Evolutionary conservation across 2,888 invertebrate genomes (phyloP), one percentile per base, ranked within the genome.

Genomic region (Leptinotarsa peninsularis): DNA sequence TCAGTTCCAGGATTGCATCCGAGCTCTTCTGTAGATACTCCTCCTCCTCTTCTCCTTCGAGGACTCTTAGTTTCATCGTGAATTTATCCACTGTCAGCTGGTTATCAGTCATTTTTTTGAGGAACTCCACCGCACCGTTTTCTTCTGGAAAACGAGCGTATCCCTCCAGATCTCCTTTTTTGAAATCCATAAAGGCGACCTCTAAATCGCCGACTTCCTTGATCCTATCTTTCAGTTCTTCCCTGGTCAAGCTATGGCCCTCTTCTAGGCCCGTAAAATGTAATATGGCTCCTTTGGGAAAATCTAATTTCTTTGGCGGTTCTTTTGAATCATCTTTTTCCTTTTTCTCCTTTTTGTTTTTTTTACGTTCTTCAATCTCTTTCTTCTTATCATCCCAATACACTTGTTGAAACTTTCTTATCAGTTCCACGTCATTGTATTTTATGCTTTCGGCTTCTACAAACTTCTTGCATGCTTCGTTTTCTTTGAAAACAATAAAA

Each of bases 401-500:
- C 33, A 91, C 91, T 79, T 91, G 91, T 88, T 94, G 94, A 93
- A 93, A 94, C 82, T 92, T 92, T 23, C 91, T 89, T 5, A 93
- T 86, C 69, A 96, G 87, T 0, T 93, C 94, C 0, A 90, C 90
- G 82, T 92, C 95, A 83, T 95, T 94, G 5, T 95, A 89, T 78
- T 91, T 91, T 17, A 88, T 73, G 54, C 88, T 88, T 80, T 94
- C 93, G 23, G 90, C 89, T 23, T 92, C 92, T 54, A 96, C 87
- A 85, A 97, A 96, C 76, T 93, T 93, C 82, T 95, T 93, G 3
- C 96, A 96, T 85, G 93, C 92, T 72, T 97, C 97, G 72, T 92
- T 90, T 49, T 92, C 94, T 82, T 93, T 92, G 88, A 98, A 99
- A 5, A 95, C 94, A 14, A 94, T 93, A 88, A 98, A 98, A 68